phyloP scores from a whole-genome alignment of 2,113 vertebrate species.

The Ornithorhynchus anatinus region DNA sequence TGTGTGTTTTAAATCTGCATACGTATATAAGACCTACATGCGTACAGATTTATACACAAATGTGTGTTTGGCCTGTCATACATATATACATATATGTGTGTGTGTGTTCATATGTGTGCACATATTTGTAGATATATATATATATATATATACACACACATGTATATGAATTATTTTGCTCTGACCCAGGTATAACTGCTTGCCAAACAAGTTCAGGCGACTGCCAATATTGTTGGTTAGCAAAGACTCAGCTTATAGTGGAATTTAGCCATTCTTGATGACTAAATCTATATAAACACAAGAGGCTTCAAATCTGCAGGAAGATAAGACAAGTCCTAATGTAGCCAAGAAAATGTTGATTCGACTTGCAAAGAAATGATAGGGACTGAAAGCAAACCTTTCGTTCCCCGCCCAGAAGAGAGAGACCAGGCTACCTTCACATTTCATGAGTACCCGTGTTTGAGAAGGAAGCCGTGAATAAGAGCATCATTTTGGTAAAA shows the following conservation, averaged over 20 bases:
- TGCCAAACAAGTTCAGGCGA: background rate
- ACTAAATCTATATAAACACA: constrained; percentile 1
- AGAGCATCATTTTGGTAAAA: background rate
- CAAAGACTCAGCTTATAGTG: constrained; percentile 9
- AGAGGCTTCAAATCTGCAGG: constrained; percentile 40
- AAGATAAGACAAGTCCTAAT: background rate
- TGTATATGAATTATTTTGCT: too few species aligned
- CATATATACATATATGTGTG: too few species aligned
- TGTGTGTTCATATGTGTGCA: constrained; percentile 33
- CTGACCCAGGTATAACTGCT: constrained; percentile 60
- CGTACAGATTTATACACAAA: too few species aligned
- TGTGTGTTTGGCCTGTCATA: too few species aligned
- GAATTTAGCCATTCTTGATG: constrained; percentile 22
- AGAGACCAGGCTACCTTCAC: too few species aligned
- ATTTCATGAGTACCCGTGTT: too few species aligned
- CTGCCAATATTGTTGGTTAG: background rate
- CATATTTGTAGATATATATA: constrained; percentile 49
- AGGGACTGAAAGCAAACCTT: background rate
- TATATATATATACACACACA: too few species aligned
- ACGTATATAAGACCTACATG: too few species aligned
- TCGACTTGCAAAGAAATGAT: background rate
- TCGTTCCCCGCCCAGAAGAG: background rate
- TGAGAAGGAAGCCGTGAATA: too few species aligned
- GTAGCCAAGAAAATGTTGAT: background rate
- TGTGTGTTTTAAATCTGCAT: too few species aligned